Base-by-base conservation (phyloP, 1,140 invertebrate species). In the Papilio dardanus region DNA sequence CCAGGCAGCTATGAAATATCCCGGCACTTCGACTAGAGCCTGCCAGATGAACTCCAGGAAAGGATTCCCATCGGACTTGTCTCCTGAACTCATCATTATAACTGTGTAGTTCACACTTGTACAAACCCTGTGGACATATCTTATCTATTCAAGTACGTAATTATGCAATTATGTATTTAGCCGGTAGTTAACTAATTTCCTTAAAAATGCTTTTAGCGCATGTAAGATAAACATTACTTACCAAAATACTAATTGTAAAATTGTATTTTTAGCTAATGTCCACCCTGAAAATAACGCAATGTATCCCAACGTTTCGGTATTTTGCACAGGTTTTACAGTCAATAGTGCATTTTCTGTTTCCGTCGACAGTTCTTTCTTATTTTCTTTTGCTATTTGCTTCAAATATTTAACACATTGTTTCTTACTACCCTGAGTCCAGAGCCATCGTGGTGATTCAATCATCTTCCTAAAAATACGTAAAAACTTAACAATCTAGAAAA, bases 11-110 rank as follows among this genome's bases (percentile, higher is more conserved):
- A 94, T 7, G 78, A 94, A 92, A 80, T 92, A 92, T 46, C 93
- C 95, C 1, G 96, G 95, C 10, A 96, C 87, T 85, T 96, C 96
- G 21, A 94, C 94, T 5, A 95, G 76, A 68, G 94, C 93, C 82
- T 96, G 94, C 78, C 95, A 93, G 74, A 95, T 94, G 87, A 96
- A 96, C 86, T 96, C 96, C 54, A 96, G 82, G 83, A 96, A 96
- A 24, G 96, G 95, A 88, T 96, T 96, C 54, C 95, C 96, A 50
- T 93, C 92, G 82, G 96, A 88, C 75, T 95, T 95, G 78, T 89
- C 83, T 24, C 94, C 95, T 3, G 95, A 94, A 81, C 95, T 96
- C 40, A 96, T 89, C 7, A 95, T 88, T 62, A 96, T 84, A 10
- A 94, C 94, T 76, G 95, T 95, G 87, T 96, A 96, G 67, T 94